A percentile compares a stretch with the other conserved stretches of the same genome.
phyloP scores from a whole-genome alignment of 2,888 invertebrate species.

The Tenthredo amoena region DNA sequence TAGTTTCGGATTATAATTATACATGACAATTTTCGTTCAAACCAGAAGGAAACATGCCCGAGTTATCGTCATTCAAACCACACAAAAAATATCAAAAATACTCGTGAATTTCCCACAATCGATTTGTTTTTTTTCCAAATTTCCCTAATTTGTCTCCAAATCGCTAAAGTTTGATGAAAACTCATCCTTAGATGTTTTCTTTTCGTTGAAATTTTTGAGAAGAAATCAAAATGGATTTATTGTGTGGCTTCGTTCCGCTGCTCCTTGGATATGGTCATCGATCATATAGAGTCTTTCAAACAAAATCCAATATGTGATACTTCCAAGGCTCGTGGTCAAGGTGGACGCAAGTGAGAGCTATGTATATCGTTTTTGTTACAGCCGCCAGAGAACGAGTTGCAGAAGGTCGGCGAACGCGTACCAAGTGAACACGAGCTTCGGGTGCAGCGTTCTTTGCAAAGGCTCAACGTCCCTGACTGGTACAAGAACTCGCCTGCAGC shows the following conservation, averaged over 20 bases:
- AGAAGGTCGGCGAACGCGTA: constrained; percentile 89
- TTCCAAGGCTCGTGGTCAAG: constrained; percentile 28
- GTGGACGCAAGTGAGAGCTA: constrained; percentile 10
- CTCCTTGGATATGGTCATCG: background rate
- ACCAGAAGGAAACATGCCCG: background rate
- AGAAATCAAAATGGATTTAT: background rate
- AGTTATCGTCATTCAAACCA: background rate
- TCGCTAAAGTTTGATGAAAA: background rate
- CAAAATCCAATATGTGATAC: constrained; percentile 3
- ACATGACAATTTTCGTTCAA: background rate
- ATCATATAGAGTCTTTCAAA: background rate
- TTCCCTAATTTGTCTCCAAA: background rate
- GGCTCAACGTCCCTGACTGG: constrained; percentile 97
- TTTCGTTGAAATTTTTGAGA: background rate
- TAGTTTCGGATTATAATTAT: too few relatives aligned
- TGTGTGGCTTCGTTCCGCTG: background rate
- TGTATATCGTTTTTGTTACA: constrained; percentile 78
- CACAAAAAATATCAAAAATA: background rate
- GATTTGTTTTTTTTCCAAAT: background rate
- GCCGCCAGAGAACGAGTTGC: constrained; percentile 97
- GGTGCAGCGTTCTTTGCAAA: constrained; percentile 95
- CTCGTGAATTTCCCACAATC: background rate
- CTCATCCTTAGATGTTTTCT: background rate
- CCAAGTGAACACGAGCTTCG: constrained; percentile 97
- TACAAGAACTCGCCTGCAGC: constrained; percentile 89